Percentiles rank a stretch among this genome's conserved stretches.
These are phyloP conservation scores for Stylophora pistillata DNA, from an alignment of 64 coral and sea anemone genomes.

Conservation along the genomic window DNA sequence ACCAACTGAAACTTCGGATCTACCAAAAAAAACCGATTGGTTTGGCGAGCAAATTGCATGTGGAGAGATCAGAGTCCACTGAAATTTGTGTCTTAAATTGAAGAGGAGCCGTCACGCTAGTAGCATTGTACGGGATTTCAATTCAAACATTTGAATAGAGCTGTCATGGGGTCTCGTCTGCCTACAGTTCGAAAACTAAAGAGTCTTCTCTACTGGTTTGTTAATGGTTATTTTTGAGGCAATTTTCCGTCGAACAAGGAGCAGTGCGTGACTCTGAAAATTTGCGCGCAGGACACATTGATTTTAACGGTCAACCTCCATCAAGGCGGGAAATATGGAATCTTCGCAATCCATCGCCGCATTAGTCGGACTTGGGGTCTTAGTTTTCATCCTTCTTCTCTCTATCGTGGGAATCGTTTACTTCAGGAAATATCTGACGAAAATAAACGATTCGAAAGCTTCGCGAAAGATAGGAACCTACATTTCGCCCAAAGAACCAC, in stretches of 20 bases:
- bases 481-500: conserved; percentile 64
- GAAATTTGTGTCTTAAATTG: not conserved
- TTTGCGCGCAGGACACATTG: not conserved
- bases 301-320: not conserved
- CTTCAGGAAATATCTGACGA: conserved; percentile 8
- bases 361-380: conserved; percentile 17
- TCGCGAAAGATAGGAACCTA: not conserved
- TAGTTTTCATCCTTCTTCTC: conserved; percentile 28
- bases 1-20: not conserved
- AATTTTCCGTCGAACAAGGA: not conserved
- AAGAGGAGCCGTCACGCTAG: not conserved
- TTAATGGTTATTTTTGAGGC: not conserved
- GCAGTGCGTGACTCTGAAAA: not conserved
- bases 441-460: not conserved
- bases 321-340: conserved; percentile 37
- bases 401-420: conserved; percentile 26
- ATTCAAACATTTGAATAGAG: too few species aligned
- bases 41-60: not conserved
- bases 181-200: too few species aligned
- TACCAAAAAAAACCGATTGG: not conserved
- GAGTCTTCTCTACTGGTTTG: not conserved
- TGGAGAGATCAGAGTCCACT: not conserved
- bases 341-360: not conserved
- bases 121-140: too few species aligned
- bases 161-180: too few species aligned